Conservation (phyloP, 1,140 invertebrate genomes). For the Melitaea cinxia region DNA sequence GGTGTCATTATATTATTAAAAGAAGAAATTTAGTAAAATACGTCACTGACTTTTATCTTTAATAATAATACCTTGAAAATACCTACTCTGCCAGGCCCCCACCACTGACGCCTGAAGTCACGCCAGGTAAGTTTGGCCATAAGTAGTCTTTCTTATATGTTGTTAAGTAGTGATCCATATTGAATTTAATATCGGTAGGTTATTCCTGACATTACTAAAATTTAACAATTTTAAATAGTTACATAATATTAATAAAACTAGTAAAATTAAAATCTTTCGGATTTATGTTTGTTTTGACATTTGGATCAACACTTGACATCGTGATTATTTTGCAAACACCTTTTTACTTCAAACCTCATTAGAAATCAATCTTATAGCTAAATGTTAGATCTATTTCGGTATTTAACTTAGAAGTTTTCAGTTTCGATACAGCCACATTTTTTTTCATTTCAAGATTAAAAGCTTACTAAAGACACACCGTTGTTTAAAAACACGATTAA, state of each 20-base stretch:
- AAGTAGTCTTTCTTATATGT: constrained; percentile 83
- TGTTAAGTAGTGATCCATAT: constrained; percentile 81
- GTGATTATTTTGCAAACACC: not conserved
- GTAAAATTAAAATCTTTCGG: not conserved
- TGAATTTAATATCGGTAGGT: constrained; percentile 22
- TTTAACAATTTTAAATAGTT: constrained; percentile 16
- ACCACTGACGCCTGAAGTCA: constrained; percentile 19
- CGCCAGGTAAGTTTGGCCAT: constrained; percentile 78
- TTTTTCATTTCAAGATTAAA: too few relatives aligned
- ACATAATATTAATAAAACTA: constrained; percentile 3
- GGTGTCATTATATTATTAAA: too few relatives aligned
- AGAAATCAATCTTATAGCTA: not conserved
- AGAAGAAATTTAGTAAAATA: not conserved
- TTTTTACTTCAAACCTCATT: not conserved
- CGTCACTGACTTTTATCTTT: too few relatives aligned
- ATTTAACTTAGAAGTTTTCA: too few relatives aligned
- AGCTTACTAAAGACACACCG: too few relatives aligned
- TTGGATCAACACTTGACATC: constrained; percentile 8
- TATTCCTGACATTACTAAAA: constrained; percentile 24
- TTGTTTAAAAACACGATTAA: too few relatives aligned
- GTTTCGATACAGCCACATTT: too few relatives aligned
- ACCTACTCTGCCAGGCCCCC: constrained; percentile 65
- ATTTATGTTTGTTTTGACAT: constrained; percentile 28
- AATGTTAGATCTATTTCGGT: too few relatives aligned
- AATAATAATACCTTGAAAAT: too few relatives aligned